Evolutionary conservation across 2,888 invertebrate genomes (phyloP).

Genomic region (Tetanocera ferruginea): DNA sequence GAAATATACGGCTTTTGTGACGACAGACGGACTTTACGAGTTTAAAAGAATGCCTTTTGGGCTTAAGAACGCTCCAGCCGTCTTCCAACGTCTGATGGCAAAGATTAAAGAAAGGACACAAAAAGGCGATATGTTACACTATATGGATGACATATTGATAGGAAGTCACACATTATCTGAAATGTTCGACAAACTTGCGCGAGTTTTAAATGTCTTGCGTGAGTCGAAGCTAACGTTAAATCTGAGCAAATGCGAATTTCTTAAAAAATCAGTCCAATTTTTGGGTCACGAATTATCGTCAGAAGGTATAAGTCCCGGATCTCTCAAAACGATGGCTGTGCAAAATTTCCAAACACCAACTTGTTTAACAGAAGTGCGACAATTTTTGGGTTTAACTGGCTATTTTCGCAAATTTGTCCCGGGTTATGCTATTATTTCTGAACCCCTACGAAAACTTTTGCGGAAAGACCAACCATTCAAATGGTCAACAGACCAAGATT

Average conservation of each 20-base stretch:
- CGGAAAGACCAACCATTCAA: conserved; percentile 2
- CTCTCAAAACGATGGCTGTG: conserved; percentile 37
- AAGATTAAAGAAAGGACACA: neutral
- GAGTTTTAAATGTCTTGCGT: conserved; percentile 34
- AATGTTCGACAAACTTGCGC: conserved; percentile 28
- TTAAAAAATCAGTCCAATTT: conserved; percentile 36
- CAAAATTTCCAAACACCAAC: conserved; percentile 40
- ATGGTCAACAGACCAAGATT: conserved; percentile 33
- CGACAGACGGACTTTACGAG: conserved; percentile 29
- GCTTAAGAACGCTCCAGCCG: no score
- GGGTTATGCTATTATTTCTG: no score
- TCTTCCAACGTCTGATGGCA: conserved; percentile 36
- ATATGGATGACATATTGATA: conserved; percentile 34
- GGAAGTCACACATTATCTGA: conserved; percentile 2
- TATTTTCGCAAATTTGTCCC: conserved; percentile 43
- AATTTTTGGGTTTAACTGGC: conserved; percentile 43
- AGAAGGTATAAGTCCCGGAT: conserved; percentile 41
- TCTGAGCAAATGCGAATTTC: conserved; percentile 40
- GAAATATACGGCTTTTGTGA: conserved; percentile 31
- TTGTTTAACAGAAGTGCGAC: conserved; percentile 31
- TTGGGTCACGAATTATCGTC: conserved; percentile 38
- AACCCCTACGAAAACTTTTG: conserved; percentile 19
- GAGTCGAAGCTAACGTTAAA: conserved; percentile 39
- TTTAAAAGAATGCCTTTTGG: conserved; percentile 37
- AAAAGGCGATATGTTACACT: neutral